Conservation (phyloP, 2,113 vertebrate genomes). For the Ploceus nigricollis region DNA sequence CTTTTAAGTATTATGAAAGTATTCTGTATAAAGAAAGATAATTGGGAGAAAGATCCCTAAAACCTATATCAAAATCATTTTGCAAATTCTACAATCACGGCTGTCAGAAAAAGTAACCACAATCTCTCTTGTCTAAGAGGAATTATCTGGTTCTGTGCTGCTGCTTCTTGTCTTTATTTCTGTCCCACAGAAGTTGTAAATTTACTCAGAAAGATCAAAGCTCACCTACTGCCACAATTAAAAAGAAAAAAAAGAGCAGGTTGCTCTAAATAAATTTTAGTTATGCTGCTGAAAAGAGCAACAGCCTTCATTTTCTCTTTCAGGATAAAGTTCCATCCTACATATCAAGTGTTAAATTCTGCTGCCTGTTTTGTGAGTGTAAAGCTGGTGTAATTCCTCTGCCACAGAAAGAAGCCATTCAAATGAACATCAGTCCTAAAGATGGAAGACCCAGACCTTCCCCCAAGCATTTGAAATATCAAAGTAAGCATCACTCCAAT, state of each 20-base stretch:
- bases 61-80: slow-evolving; percentile 50
- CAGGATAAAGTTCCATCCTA: not conserved
- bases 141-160: not conserved
- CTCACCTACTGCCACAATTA: not conserved
- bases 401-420: not conserved
- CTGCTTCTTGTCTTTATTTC: slow-evolving; percentile 14
- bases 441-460: not conserved
- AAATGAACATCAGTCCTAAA: not conserved
- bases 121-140: not conserved
- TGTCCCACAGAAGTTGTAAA: not conserved
- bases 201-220: slow-evolving; percentile 44
- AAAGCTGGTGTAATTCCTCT: slow-evolving; percentile 5
- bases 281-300: not conserved
- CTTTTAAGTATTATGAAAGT: slow-evolving; percentile 58
- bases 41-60: slow-evolving; percentile 52
- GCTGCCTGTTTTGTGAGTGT: not conserved
- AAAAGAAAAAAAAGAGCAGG: not conserved
- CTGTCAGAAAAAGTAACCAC: slow-evolving; percentile 49
- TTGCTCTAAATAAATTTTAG: not conserved
- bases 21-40: slow-evolving; percentile 41
- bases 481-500: slow-evolving; percentile 3
- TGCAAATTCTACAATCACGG: slow-evolving; percentile 38
- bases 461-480: not conserved
- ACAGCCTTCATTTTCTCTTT: not conserved
- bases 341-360: not conserved